phyloP scores from a whole-genome alignment of 2,888 invertebrate genomes.

The Dryobotodes eremita region DNA sequence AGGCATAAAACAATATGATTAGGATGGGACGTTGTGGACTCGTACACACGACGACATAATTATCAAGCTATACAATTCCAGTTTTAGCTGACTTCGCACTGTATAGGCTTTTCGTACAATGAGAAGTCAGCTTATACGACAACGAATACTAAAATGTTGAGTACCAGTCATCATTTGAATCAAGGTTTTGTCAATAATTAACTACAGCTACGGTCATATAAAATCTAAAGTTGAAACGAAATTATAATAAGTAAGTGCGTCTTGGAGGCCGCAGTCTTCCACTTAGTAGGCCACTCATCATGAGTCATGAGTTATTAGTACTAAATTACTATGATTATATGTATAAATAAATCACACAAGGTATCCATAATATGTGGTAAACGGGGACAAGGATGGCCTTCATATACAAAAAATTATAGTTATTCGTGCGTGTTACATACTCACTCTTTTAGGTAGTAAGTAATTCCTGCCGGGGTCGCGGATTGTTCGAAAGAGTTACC shows the following conservation, averaged over 20 bases:
- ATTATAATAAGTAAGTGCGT: conserved; percentile 25
- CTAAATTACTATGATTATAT: conserved; percentile 52
- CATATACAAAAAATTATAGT: conserved; percentile 31
- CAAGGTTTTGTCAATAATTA: conserved; percentile 31
- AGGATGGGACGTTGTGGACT: neutral
- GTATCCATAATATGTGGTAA: conserved; percentile 42
- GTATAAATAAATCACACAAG: conserved; percentile 62
- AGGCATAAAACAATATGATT: neutral
- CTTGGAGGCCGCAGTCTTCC: conserved; percentile 11
- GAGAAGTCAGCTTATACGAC: neutral
- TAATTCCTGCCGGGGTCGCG: no score
- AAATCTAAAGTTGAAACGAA: conserved; percentile 33
- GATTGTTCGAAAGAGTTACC: no score
- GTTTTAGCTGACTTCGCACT: no score
- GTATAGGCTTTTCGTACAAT: no score
- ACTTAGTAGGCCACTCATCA: conserved; percentile 46
- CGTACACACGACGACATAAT: neutral
- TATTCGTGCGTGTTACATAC: neutral
- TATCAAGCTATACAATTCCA: no score
- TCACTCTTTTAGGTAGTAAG: no score
- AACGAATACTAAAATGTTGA: neutral
- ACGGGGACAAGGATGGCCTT: conserved; percentile 59
- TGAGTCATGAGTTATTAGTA: conserved; percentile 31
- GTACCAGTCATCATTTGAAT: neutral
- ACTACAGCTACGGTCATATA: conserved; percentile 4